Evolutionary conservation across 1,140 invertebrate species (phyloP), one percentile per base, ranked within the genome.

Genomic region (Latrodectus geometricus): DNA sequence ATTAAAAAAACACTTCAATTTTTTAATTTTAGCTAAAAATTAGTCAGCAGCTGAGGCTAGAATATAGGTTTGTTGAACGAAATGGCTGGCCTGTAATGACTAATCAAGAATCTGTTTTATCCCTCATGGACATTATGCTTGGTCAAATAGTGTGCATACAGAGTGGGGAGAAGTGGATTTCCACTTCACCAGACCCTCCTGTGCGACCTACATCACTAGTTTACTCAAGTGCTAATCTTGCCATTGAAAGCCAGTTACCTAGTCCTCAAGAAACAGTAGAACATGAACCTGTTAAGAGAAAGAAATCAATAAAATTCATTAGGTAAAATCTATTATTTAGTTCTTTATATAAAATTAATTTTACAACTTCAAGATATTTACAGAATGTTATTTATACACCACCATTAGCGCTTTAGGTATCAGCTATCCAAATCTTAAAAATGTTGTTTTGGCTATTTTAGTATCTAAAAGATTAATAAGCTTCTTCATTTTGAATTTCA

Each of bases 21-120:
- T 35, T 5, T 5, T 35, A 35, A 35, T 35, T 65, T 77, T 35
- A 88, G 87, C 65, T 88, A n/a, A 79, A 88, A 84, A 68, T 84
- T n/a, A 84, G 61, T 75, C 70, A 88, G 5, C 50, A 66, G 7
- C 35, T 82, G 21, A 88, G 50, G 80, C 14, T 84, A 14, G 88
- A 87, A 2, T 90, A 89, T 79, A 87, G 88, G 72, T 91, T 91
- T 86, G 68, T 91, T 11, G 91, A 91, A 76, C 84, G 87, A n/a
- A 91, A 91, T 84, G 88, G 88, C 14, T 92, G 91, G 90, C 91
- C 91, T 78, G 89, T 92, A n/a, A 89, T 88, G 68, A 21, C 66
- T 9, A 79, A 86, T n/a, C 90, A 91, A 79, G 91, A 92, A 84
- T 21, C 78, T 23, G 61, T 86, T 15, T 88, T 90, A 77, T 88